A percentile compares a stretch with the other conserved stretches of the same genome.
Evolutionary conservation across 2,888 invertebrate genomes (phyloP).

Genomic region (Heliconius erato): DNA sequence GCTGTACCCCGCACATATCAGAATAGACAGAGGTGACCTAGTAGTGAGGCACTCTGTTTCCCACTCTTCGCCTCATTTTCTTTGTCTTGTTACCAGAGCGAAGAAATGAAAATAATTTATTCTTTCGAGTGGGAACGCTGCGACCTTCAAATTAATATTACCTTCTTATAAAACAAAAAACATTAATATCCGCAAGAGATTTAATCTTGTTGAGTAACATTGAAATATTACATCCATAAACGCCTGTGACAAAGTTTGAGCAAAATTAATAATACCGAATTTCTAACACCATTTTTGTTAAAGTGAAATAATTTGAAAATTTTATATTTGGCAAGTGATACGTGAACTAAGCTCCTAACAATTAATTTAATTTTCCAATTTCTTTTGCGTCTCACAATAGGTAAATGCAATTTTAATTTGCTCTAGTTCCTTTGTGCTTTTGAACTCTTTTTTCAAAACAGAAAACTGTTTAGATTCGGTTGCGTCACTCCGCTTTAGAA

Average conservation of each 20-base stretch:
- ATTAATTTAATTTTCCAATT: background rate
- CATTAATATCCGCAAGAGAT: background rate
- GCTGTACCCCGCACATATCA: too few relatives aligned
- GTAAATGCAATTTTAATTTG: slow-evolving; percentile 14
- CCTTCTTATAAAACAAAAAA: background rate
- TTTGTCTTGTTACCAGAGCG: too few relatives aligned
- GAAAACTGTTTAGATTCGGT: slow-evolving; percentile 15
- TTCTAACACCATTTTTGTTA: slow-evolving; percentile 20
- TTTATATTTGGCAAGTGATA: slow-evolving; percentile 1
- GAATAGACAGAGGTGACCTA: too few relatives aligned
- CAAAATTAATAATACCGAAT: slow-evolving; percentile 16
- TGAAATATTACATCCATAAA: slow-evolving; percentile 23
- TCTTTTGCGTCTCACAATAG: background rate
- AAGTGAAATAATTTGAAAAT: background rate
- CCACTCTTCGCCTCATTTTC: too few relatives aligned
- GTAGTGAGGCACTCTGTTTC: too few relatives aligned
- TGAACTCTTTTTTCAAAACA: slow-evolving; percentile 4
- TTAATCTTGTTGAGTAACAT: background rate
- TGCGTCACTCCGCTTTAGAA: background rate
- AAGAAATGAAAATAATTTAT: too few relatives aligned
- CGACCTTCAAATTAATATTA: too few relatives aligned
- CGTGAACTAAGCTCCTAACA: background rate
- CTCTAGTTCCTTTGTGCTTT: slow-evolving; percentile 20
- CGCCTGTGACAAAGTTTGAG: background rate
- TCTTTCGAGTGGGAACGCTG: background rate